Evolutionary conservation across 2,113 vertebrate species (phyloP).

Genomic region (Rafetus swinhoei): DNA sequence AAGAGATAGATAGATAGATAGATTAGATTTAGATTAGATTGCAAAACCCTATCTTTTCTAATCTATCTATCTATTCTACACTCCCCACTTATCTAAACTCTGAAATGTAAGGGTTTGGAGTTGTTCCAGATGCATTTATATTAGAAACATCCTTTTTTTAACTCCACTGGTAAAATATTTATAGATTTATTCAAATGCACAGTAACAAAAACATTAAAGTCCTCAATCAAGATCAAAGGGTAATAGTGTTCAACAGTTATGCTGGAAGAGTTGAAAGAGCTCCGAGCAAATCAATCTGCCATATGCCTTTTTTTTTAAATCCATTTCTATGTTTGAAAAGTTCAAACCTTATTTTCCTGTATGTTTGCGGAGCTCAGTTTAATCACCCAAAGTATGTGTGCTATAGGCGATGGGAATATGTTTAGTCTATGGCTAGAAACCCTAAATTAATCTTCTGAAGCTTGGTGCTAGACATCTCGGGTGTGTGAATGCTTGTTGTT

Average conservation of each 20-base stretch:
- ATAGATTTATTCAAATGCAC: constrained; percentile 42
- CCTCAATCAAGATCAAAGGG: constrained; percentile 45
- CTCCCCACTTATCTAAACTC: neutral
- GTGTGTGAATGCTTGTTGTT: constrained; percentile 36
- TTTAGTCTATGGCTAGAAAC: constrained; percentile 49
- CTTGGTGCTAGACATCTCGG: constrained; percentile 5
- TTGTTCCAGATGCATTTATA: constrained; percentile 28
- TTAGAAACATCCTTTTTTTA: neutral
- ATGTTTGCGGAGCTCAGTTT: constrained; percentile 37
- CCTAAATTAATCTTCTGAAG: constrained; percentile 29
- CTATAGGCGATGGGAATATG: constrained; percentile 40
- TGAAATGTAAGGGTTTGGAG: neutral
- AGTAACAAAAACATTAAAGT: constrained; percentile 42
- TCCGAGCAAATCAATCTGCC: constrained; percentile 44
- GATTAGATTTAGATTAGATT: neutral
- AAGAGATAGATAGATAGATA: neutral
- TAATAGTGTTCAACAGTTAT: constrained; percentile 39
- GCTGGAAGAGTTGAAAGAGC: constrained; percentile 57
- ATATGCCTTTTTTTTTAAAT: neutral
- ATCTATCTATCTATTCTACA: neutral
- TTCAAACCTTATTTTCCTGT: constrained; percentile 53
- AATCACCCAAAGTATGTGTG: constrained; percentile 20
- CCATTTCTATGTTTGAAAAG: constrained; percentile 32
- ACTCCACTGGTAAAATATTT: constrained; percentile 56
- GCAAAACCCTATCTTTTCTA: too few relatives aligned